Conservation (phyloP, 2,797 vertebrate species). For the Melanotaenia maccullochi region DNA sequence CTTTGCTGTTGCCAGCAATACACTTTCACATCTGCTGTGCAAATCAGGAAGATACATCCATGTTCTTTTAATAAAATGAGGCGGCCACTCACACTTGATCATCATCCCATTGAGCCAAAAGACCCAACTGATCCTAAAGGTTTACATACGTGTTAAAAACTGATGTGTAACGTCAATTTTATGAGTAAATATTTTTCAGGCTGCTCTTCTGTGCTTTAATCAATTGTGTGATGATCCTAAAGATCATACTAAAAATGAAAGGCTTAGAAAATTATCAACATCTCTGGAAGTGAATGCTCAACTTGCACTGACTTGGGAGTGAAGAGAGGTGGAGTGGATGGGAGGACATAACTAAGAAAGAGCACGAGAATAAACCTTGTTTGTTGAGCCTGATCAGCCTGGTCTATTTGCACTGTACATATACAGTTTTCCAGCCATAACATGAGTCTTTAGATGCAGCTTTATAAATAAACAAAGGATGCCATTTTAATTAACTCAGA, state of each 20-base stretch:
- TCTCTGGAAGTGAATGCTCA: neutral
- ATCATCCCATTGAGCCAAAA: neutral
- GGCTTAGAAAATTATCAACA: neutral
- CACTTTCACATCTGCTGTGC: neutral
- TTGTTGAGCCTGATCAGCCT: neutral
- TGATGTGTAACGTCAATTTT: neutral
- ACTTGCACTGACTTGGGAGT: neutral
- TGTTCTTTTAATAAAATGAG: neutral
- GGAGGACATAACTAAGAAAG: neutral
- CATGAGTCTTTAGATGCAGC: neutral
- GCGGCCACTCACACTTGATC: neutral
- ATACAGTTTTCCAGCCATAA: neutral
- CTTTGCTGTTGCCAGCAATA: neutral
- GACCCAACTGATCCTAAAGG: neutral
- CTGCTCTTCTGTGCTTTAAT: neutral
- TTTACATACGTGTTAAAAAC: neutral
- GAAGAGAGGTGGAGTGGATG: neutral
- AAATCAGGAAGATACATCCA: neutral
- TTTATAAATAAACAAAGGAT: slow-evolving; percentile 11
- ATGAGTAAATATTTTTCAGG: neutral
- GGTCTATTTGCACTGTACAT: neutral
- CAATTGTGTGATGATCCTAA: neutral
- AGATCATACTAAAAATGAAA: neutral
- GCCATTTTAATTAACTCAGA: slow-evolving; percentile 30
- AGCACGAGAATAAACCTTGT: neutral